Evolutionary conservation across 2,888 invertebrate species (phyloP), one percentile per base, ranked within the genome.

Genomic region (Hanleya hanleyi): DNA sequence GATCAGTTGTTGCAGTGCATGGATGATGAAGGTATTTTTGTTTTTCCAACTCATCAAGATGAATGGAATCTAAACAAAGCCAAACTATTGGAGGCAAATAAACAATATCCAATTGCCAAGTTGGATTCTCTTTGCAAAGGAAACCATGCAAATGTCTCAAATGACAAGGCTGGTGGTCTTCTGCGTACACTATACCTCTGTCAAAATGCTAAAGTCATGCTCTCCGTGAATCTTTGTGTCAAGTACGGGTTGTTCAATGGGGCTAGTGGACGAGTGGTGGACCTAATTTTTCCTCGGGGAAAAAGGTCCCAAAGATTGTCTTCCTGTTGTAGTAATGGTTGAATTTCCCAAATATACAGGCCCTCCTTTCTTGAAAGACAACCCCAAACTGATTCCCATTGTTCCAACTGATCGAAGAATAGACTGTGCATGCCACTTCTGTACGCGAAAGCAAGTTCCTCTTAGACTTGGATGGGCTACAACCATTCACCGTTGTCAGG

Each of bases 401-500:
- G n/a, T n/a, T n/a, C n/a, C n/a, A n/a, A n/a, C n/a, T n/a, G n/a
- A n/a, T n/a, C n/a, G n/a, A n/a, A n/a, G n/a, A n/a, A n/a, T n/a
- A n/a, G n/a, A n/a, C n/a, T 5, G 18, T 29, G 5, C n/a, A 9
- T 64, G 64, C 29, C 32, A 64, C n/a, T 6, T 9, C 64, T 64
- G 64, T 26, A 64, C 9, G n/a, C 29, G 64, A 26, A 64, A 6
- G 29, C 64, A 64, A 26, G 5, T 64, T 64, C n/a, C n/a, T n/a
- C n/a, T n/a, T n/a, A n/a, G n/a, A n/a, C n/a, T n/a, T n/a, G n/a
- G n/a, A n/a, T n/a, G n/a, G n/a, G n/a, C n/a, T n/a, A n/a, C n/a
- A n/a, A n/a, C n/a, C 18, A 78, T 78, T 12, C 80, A 81, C 38
- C 33, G 64, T 7, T 80, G 81, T 62, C 79, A 81, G 66, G 78